A percentile compares a stretch with the other conserved stretches of the same genome.
phyloP scores from a whole-genome alignment of 2,113 vertebrate species.

The Coptodon bakossiorum region DNA sequence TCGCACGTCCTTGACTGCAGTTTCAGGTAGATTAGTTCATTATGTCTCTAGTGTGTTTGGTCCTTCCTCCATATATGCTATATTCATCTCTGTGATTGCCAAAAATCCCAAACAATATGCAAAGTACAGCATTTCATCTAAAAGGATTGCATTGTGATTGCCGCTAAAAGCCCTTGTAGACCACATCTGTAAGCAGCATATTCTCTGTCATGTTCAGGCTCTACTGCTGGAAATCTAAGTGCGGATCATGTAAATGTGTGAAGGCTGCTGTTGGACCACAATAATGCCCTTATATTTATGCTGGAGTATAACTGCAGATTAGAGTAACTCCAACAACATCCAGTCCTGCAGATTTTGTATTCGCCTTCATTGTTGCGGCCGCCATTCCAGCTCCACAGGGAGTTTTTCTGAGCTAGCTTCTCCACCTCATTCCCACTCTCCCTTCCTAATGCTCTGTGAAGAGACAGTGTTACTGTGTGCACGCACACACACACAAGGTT shows the following conservation, averaged over 20 bases:
- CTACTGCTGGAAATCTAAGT: constrained; percentile 76
- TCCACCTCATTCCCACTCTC: constrained; percentile 46
- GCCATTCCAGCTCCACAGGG: constrained; percentile 50
- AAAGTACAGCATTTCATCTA: not conserved
- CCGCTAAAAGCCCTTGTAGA: constrained; percentile 39
- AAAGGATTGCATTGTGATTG: not conserved
- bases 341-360: constrained; percentile 64
- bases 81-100: not conserved
- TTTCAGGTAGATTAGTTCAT: not conserved
- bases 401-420: constrained; percentile 52
- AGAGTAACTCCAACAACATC: constrained; percentile 69
- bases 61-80: not conserved
- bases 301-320: constrained; percentile 87
- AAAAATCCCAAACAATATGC: not conserved
- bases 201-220: constrained; percentile 81
- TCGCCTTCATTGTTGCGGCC: constrained; percentile 57
- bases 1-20: not conserved
- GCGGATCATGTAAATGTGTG: constrained; percentile 83
- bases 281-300: constrained; percentile 91
- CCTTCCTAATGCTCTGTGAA: constrained; percentile 11
- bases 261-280: constrained; percentile 72
- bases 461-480: constrained; percentile 42
- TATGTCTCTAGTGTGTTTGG: not conserved
- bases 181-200: constrained; percentile 67
- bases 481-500: constrained; percentile 28